Base-by-base conservation (phyloP, 2,888 invertebrate genomes). In the Pocota personata region DNA sequence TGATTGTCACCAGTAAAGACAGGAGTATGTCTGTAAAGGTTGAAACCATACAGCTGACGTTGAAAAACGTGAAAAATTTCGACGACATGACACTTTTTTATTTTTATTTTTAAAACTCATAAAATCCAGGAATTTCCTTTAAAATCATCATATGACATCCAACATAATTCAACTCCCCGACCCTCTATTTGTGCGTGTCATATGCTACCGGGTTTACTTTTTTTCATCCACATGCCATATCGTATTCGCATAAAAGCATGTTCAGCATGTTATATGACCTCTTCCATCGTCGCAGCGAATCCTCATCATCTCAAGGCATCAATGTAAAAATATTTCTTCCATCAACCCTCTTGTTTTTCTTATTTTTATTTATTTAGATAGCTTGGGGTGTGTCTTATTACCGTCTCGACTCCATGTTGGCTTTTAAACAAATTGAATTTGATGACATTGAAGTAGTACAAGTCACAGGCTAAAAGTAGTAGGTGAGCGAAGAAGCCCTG, bases 371-470 rank as follows among this genome's bases (percentile, higher is more conserved):
- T 76, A 67, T 76, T 76, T 67, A 67, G 80, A 82, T 66, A 79
- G 57, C 69, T 57, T 48, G 27, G 78, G 78, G 86, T 72, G 75
- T 57, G 71, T 80, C 84, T 67, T 77, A 82, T 82, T 82, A 72
- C 76, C 35, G 50, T 52, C 46, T 48, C n/a, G 55, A 48, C 62
- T 52, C 46, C 72, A 37, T 40, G 69, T 72, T 72, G 82, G 86
- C 86, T 86, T 86, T 86, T 86, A 86, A 86, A 60, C 86, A 86
- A 86, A 86, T 86, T 86, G 86, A 82, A 72, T 86, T 57, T 67
- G 72, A 82, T 67, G 82, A 86, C 86, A 82, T 37, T 66, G 35
- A 66, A 32, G n/a, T 43, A 55, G n/a, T 12, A 43, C n/a, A 82
- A 50, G 40, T 43, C 24, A 16, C 35, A 35, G 40, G 27, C 55